A percentile compares a stretch with the other conserved stretches of the same genome.
Evolutionary conservation across 1,140 invertebrate species (phyloP).

Genomic region (Rhopalosiphum padi): DNA sequence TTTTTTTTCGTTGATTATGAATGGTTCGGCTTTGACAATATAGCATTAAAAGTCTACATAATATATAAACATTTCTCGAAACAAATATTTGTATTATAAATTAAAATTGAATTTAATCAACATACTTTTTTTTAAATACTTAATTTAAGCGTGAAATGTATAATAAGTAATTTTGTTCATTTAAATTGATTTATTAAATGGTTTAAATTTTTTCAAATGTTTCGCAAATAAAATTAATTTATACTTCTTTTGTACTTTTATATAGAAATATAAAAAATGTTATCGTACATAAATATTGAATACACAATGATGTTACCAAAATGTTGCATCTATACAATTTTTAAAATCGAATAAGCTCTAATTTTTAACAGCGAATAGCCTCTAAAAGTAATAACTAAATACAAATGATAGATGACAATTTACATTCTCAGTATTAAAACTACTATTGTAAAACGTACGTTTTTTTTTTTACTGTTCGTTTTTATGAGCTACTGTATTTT

Average conservation of each 20-base stretch:
- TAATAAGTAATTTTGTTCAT: not conserved
- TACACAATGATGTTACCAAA: not conserved
- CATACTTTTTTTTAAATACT: not conserved
- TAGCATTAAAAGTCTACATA: not conserved
- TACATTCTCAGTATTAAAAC: not conserved
- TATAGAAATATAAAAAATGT: not conserved
- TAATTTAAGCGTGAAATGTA: not conserved
- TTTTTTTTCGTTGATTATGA: not conserved
- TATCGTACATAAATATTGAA: not conserved
- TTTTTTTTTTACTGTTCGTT: not conserved
- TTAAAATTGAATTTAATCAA: not conserved
- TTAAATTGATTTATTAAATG: not conserved
- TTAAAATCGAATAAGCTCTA: not conserved
- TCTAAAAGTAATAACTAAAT: not conserved
- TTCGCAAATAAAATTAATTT: not conserved
- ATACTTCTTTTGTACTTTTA: not conserved
- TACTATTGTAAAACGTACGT: constrained; percentile 27
- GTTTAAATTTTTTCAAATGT: not conserved
- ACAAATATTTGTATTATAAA: not conserved
- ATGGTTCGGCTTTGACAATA: not conserved
- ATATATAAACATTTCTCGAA: not conserved
- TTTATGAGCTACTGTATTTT: constrained; percentile 33
- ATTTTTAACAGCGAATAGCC: not conserved
- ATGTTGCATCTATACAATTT: not conserved
- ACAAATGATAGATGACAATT: not conserved